Conservation (phyloP, 2,888 invertebrate species). For the Chloromyia formosa region DNA sequence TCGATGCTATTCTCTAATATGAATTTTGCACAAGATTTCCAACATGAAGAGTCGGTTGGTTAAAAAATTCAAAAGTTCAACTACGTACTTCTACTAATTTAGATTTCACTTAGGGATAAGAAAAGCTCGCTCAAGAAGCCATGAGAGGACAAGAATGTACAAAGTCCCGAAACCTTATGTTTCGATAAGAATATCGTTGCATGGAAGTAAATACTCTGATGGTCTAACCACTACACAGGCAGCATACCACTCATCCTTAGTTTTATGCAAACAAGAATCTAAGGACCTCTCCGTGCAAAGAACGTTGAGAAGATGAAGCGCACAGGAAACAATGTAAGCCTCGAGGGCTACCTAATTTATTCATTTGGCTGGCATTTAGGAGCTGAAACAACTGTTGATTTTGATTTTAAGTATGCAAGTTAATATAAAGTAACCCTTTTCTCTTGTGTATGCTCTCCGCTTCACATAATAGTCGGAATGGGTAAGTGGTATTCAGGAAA, state of each 20-base stretch:
- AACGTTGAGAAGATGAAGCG: not conserved
- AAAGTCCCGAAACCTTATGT: too few species aligned
- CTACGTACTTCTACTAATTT: conserved; percentile 39
- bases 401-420: conserved; percentile 36
- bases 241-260: conserved; percentile 2
- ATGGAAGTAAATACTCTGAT: conserved; percentile 9
- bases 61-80: conserved; percentile 42
- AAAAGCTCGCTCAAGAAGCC: not conserved
- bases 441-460: too few species aligned
- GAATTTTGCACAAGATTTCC: too few species aligned
- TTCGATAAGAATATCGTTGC: too few species aligned
- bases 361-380: conserved; percentile 38
- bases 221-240: conserved; percentile 17
- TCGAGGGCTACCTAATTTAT: conserved; percentile 30
- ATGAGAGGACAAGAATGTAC: too few species aligned
- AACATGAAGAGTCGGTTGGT: conserved; percentile 16
- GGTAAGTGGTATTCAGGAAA: not conserved
- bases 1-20: too few species aligned
- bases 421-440: too few species aligned
- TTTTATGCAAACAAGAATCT: conserved; percentile 1
- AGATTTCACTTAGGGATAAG: conserved; percentile 39
- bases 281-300: too few species aligned
- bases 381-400: conserved; percentile 37
- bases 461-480: too few species aligned
- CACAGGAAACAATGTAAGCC: conserved; percentile 11